Evolutionary conservation across 2,797 vertebrate genomes (phyloP).

Genomic region (Gadopsis marmoratus): DNA sequence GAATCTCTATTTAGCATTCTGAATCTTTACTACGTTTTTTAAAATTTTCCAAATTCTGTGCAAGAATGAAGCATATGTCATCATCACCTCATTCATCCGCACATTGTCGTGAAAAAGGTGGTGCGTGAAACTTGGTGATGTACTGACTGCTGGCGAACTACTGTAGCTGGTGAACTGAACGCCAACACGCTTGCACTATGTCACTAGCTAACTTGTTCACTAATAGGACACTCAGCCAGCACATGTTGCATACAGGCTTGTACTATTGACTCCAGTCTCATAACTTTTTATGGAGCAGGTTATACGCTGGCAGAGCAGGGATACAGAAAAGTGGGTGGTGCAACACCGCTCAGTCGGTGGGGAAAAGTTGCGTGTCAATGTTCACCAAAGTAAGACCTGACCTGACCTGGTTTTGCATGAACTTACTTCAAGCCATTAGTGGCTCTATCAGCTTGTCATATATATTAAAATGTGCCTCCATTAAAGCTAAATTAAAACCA

Average conservation of each 20-base stretch:
- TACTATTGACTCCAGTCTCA: too few species aligned
- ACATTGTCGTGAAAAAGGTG: too few species aligned
- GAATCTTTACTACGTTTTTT: not conserved
- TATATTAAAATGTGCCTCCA: too few species aligned
- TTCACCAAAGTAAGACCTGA: not conserved
- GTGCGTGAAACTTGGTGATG: not conserved
- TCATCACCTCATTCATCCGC: too few species aligned
- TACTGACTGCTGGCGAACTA: not conserved
- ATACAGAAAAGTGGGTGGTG: not conserved
- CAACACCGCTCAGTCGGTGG: not conserved
- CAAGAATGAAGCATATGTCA: not conserved
- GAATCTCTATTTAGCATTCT: not conserved
- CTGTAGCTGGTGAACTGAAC: not conserved
- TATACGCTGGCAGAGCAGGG: too few species aligned
- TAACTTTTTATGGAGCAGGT: not conserved
- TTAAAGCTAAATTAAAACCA: too few species aligned
- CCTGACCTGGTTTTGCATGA: not conserved
- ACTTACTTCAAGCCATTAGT: not conserved
- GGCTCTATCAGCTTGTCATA: not conserved
- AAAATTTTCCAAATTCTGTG: too few species aligned
- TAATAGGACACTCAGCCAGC: too few species aligned
- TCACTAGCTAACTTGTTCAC: not conserved
- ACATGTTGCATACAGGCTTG: too few species aligned
- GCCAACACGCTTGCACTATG: not conserved
- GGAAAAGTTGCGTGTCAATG: not conserved